phyloP scores from a whole-genome alignment of 1,140 invertebrate genomes.

The Meloidogyne floridensis region DNA sequence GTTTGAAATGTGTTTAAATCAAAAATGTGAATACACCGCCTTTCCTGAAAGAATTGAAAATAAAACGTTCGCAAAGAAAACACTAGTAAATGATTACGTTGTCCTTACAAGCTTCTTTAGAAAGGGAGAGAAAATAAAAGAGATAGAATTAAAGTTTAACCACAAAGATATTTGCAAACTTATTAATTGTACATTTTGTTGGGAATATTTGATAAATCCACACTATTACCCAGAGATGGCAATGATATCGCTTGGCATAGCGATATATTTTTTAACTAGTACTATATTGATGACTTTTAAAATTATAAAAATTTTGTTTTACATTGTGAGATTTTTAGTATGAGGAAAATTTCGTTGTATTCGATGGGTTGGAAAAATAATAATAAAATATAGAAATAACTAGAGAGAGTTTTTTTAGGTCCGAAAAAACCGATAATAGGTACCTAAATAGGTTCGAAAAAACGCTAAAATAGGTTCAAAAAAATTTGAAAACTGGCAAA shows the following conservation, averaged over 20 bases:
- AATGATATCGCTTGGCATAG: background rate
- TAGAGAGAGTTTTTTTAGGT: too few species aligned
- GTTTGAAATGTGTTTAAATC: background rate
- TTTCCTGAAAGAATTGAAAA: background rate
- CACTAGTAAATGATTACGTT: background rate
- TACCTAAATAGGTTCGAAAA: too few species aligned
- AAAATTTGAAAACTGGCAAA: too few species aligned
- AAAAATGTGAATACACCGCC: background rate
- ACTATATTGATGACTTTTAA: background rate
- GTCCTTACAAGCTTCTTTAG: background rate
- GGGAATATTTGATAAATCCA: background rate
- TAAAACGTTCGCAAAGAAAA: background rate
- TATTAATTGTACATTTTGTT: background rate
- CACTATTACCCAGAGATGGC: background rate
- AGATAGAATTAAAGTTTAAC: background rate
- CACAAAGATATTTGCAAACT: background rate
- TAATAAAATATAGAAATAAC: background rate
- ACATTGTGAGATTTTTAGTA: background rate
- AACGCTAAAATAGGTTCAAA: too few species aligned
- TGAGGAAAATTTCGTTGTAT: background rate
- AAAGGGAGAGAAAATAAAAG: background rate
- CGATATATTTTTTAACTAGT: background rate
- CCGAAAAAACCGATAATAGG: too few species aligned
- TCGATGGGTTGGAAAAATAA: background rate
- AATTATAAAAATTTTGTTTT: background rate